These are phyloP conservation scores for Pseudochirops cupreus DNA, from an alignment of 2,797 vertebrate genomes.

Conservation along the genomic window DNA sequence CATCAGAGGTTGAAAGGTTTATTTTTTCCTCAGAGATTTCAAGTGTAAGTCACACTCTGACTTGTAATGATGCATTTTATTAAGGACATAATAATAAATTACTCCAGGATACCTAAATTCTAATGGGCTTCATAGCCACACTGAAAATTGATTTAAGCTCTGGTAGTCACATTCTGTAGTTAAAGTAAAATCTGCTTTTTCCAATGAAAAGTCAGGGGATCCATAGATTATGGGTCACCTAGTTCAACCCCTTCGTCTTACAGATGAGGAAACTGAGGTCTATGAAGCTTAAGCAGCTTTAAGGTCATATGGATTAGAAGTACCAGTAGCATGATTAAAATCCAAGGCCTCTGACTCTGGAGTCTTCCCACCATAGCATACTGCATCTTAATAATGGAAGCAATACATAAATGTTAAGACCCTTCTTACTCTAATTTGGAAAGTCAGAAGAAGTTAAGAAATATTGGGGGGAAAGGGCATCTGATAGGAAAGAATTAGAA, in stretches of 20 bases:
- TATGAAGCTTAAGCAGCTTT: background rate
- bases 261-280: conserved; percentile 1
- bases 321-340: background rate
- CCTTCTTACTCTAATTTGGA: background rate
- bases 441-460: background rate
- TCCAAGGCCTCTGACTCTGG: background rate
- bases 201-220: conserved; percentile 32
- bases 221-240: background rate
- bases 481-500: background rate
- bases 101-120: conserved; percentile 62
- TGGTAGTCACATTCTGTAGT: conserved; percentile 6
- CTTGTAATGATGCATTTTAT: conserved; percentile 73
- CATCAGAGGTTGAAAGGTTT: conserved; percentile 69
- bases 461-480: background rate
- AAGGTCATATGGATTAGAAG: background rate
- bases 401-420: background rate
- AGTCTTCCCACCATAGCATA: background rate
- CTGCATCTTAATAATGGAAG: background rate
- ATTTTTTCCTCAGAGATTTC: conserved; percentile 74
- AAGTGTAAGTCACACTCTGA: conserved; percentile 72
- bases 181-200: conserved; percentile 12
- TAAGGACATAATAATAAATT: conserved; percentile 74
- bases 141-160: conserved; percentile 59
- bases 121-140: conserved; percentile 60
- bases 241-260: background rate